Evolutionary conservation across 2,113 vertebrate genomes (phyloP).

Genomic region (Pterocles gutturalis): DNA sequence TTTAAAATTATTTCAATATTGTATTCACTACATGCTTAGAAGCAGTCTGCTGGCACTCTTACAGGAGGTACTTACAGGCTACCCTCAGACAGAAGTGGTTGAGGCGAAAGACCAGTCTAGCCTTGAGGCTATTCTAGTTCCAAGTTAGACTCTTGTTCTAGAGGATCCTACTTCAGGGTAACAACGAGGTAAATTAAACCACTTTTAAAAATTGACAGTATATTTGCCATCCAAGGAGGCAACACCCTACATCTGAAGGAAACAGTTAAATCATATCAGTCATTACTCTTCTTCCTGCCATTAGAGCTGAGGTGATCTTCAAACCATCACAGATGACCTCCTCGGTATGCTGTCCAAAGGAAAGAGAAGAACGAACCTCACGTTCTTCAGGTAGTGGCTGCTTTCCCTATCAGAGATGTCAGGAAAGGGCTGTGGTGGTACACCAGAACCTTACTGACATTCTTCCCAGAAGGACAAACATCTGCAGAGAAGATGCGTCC

Average conservation of each 20-base stretch:
- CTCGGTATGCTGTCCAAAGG: background rate
- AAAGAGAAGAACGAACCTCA: background rate
- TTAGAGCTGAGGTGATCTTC: background rate
- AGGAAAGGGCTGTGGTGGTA: background rate
- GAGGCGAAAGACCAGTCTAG: background rate
- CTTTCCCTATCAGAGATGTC: background rate
- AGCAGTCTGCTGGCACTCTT: background rate
- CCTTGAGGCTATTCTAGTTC: background rate
- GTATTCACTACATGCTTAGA: background rate
- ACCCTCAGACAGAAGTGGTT: background rate
- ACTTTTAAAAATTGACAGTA: background rate
- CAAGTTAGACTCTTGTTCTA: background rate
- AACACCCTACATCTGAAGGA: background rate
- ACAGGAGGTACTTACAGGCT: background rate
- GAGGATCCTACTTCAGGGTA: background rate
- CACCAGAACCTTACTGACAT: background rate
- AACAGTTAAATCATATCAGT: background rate
- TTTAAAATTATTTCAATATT: background rate
- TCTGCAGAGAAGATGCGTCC: background rate
- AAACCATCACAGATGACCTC: background rate
- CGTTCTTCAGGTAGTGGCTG: background rate
- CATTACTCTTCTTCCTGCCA: background rate
- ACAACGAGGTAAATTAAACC: background rate
- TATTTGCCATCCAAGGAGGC: background rate
- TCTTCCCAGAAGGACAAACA: background rate